Percentiles rank a stretch among this genome's conserved stretches.
Conservation (phyloP, 1,140 invertebrate genomes). For the Papilio polyxenes region DNA sequence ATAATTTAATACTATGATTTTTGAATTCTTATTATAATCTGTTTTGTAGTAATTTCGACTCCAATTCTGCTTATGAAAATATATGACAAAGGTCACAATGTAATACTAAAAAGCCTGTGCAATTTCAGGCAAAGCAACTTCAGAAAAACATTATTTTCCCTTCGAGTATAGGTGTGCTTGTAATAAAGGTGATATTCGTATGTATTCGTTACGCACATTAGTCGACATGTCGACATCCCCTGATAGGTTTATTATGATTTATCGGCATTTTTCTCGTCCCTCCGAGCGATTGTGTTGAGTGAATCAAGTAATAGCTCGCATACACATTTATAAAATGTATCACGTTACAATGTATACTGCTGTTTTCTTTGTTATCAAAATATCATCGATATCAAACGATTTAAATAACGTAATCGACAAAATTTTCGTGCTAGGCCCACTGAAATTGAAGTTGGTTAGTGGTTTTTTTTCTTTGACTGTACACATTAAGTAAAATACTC, state of each 20-base stretch:
- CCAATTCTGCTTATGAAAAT: too few species aligned
- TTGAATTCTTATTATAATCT: too few species aligned
- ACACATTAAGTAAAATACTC: not conserved
- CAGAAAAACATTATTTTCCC: too few species aligned
- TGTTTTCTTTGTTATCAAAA: not conserved
- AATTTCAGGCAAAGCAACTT: too few species aligned
- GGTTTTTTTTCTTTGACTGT: too few species aligned
- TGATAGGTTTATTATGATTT: constrained; percentile 42
- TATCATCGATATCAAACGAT: too few species aligned
- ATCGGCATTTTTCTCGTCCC: constrained; percentile 35
- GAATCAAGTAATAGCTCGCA: constrained; percentile 19
- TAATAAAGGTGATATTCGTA: not conserved
- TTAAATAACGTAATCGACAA: not conserved
- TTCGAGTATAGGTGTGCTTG: not conserved
- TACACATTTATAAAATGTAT: not conserved
- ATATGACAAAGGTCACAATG: too few species aligned
- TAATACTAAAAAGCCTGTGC: too few species aligned
- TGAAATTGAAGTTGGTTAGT: too few species aligned
- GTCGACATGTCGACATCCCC: not conserved
- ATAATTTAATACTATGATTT: too few species aligned
- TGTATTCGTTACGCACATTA: constrained; percentile 21
- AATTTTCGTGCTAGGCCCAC: too few species aligned
- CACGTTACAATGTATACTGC: not conserved
- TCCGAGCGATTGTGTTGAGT: not conserved
- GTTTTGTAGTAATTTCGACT: too few species aligned